Evolutionary conservation across 2,888 invertebrate species (phyloP).

Genomic region (Troglohyphantes excavatus): DNA sequence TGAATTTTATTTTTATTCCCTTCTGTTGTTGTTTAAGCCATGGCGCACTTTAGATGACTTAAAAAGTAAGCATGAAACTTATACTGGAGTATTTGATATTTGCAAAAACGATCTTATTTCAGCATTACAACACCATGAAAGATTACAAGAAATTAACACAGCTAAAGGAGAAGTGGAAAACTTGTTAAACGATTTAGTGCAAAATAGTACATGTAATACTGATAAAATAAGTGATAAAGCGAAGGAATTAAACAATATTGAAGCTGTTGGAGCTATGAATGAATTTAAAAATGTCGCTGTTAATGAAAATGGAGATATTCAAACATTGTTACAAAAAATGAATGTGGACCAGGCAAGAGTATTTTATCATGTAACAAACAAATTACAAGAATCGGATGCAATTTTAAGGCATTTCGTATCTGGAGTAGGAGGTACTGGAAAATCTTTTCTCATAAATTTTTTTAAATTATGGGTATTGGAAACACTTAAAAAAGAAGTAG

Average conservation of each 20-base stretch:
- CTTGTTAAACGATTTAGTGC: background rate
- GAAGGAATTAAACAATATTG: background rate
- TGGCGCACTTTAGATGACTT: background rate
- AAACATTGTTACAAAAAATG: background rate
- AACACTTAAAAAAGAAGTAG: background rate
- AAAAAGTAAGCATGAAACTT: background rate
- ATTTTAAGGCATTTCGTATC: conserved; percentile 19
- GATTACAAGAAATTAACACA: background rate
- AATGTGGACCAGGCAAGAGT: background rate
- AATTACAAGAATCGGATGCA: background rate
- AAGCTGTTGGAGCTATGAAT: background rate
- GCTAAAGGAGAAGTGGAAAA: background rate
- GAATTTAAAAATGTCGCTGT: background rate
- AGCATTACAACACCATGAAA: background rate
- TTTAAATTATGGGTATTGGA: background rate
- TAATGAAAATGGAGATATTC: background rate
- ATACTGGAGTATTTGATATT: background rate
- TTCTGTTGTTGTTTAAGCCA: background rate
- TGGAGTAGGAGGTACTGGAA: conserved; percentile 15
- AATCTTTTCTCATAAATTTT: background rate
- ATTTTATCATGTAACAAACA: background rate
- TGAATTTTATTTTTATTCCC: background rate
- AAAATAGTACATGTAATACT: background rate
- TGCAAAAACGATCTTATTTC: background rate
- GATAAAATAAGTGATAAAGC: background rate